Percentiles rank a stretch among this genome's conserved stretches.
Conservation (phyloP, 2,113 vertebrate species). For the Cervus canadensis region DNA sequence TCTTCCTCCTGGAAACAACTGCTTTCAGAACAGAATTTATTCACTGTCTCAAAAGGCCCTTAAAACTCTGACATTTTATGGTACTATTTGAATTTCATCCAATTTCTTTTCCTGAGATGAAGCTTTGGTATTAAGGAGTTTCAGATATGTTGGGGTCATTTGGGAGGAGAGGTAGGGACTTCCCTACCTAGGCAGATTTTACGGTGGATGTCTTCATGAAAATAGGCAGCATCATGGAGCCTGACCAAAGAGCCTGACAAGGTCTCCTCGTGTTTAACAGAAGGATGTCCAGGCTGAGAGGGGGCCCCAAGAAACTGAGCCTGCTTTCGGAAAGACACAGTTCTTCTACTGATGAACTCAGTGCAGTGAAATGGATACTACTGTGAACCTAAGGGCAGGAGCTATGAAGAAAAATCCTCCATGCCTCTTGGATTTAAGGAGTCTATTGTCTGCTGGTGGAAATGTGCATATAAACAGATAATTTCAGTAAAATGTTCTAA, state of each 20-base stretch:
- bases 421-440: neutral
- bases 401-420: neutral
- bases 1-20: conserved; percentile 3
- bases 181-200: neutral
- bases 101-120: conserved; percentile 9
- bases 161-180: neutral
- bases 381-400: neutral
- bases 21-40: conserved; percentile 46
- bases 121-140: neutral
- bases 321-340: neutral
- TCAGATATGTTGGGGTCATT: neutral
- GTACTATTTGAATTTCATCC: conserved; percentile 41
- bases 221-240: neutral
- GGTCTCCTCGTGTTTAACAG: neutral
- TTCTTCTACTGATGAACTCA: neutral
- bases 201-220: neutral
- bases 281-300: neutral
- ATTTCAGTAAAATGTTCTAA: conserved; percentile 9
- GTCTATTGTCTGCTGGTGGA: neutral
- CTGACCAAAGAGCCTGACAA: neutral
- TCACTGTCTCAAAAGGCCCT: neutral
- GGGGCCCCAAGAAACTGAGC: neutral
- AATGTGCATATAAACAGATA: neutral
- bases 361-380: neutral
- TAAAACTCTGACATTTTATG: conserved; percentile 27